Evolutionary conservation across 2,113 vertebrate species (phyloP).

Genomic region (Hylia prasina): DNA sequence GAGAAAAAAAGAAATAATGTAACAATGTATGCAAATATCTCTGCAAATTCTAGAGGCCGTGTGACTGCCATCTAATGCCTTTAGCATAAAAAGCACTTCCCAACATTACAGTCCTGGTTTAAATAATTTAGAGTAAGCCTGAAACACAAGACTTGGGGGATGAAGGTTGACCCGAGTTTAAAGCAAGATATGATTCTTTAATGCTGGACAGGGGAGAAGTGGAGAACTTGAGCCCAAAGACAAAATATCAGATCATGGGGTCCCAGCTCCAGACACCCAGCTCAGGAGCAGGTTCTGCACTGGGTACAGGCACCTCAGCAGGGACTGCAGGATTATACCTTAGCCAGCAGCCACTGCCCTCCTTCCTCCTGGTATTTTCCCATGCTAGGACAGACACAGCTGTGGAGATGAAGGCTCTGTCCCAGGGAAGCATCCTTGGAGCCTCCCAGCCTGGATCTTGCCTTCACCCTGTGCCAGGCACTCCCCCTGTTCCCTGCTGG

Average conservation of each 20-base stretch:
- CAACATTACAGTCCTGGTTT: neutral
- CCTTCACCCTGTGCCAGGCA: fast-evolving
- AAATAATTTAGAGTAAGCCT: neutral
- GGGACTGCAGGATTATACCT: too few relatives aligned
- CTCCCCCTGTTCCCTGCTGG: neutral
- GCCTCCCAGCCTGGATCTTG: neutral
- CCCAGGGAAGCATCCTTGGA: neutral
- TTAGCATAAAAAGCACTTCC: neutral
- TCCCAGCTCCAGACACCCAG: neutral
- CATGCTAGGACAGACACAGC: neutral
- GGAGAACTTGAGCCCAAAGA: neutral
- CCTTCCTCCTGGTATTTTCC: neutral
- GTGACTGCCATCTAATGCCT: neutral
- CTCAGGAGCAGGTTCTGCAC: neutral
- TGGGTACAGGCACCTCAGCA: neutral
- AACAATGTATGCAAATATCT: neutral
- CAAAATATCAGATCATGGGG: neutral
- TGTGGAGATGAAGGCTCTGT: neutral
- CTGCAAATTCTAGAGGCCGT: neutral
- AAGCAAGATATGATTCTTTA: neutral
- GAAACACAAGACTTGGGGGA: neutral
- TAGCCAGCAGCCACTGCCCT: neutral
- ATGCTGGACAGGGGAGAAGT: neutral
- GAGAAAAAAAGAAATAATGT: neutral
- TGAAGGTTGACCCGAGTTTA: neutral